Conservation (phyloP, 2,797 vertebrate genomes). For the Lophius americanus region DNA sequence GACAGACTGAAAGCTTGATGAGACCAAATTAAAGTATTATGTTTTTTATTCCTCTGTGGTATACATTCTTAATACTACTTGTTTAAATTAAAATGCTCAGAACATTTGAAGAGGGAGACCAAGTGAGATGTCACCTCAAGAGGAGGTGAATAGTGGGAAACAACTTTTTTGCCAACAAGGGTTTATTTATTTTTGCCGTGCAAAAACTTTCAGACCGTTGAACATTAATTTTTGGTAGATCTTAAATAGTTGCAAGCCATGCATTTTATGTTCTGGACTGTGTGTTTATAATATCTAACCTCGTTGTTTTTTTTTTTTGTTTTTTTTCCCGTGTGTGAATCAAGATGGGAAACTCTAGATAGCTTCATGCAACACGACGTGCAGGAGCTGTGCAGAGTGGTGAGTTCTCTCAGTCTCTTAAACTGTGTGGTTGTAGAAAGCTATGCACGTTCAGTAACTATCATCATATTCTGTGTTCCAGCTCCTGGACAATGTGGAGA, state of each 20-base stretch:
- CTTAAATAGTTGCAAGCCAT: background rate
- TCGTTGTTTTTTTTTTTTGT: background rate
- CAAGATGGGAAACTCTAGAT: conserved; percentile 98
- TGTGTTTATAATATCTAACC: background rate
- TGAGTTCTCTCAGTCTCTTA: conserved; percentile 78
- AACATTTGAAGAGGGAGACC: background rate
- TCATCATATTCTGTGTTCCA: conserved; percentile 68
- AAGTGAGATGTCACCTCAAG: background rate
- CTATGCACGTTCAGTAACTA: background rate
- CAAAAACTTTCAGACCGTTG: background rate
- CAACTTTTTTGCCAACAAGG: background rate
- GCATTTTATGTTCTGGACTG: background rate
- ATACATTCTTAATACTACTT: background rate
- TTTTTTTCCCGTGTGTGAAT: background rate
- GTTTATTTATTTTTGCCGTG: too few species aligned
- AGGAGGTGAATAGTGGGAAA: background rate
- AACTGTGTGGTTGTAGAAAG: background rate
- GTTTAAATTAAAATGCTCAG: background rate
- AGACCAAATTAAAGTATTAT: background rate
- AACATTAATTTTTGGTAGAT: background rate
- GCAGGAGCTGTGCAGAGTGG: conserved; percentile 98
- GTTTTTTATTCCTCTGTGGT: too few species aligned
- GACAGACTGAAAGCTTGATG: background rate
- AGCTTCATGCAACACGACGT: conserved; percentile 99
- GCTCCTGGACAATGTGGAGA: conserved; percentile 99